These are phyloP conservation scores for Lepisosteus oculatus DNA, from an alignment of 2,113 vertebrate genomes.

Conservation along the genomic window DNA sequence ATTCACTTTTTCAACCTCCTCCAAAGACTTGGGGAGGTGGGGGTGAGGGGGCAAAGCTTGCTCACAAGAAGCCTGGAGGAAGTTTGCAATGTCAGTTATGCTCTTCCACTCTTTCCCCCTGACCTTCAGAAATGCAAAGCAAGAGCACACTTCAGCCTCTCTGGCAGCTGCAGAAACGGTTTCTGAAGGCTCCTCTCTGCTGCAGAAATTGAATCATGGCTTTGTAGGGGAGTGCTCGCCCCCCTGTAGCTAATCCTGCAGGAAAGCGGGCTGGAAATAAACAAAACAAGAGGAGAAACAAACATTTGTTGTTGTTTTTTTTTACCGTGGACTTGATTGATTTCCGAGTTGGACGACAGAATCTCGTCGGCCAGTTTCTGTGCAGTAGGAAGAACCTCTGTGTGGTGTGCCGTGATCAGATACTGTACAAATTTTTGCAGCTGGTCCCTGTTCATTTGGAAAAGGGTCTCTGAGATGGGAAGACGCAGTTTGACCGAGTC, in stretches of 20 bases:
- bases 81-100: neutral
- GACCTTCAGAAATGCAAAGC: slow-evolving; percentile 15
- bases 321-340: slow-evolving; percentile 97
- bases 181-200: slow-evolving; percentile 18
- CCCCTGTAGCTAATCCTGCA: slow-evolving; percentile 3
- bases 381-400: slow-evolving; percentile 94
- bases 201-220: neutral
- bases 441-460: slow-evolving; percentile 99
- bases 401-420: slow-evolving; percentile 97
- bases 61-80: neutral
- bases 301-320: slow-evolving; percentile 8
- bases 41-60: no score
- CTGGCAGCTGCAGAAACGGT: neutral
- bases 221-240: neutral
- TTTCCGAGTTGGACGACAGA: slow-evolving; percentile 97
- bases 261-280: neutral
- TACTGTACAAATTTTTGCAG: slow-evolving; percentile 99
- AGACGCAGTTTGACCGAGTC: slow-evolving; percentile 96
- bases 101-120: neutral
- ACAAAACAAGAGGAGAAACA: neutral
- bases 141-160: neutral
- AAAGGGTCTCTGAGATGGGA: slow-evolving; percentile 98
- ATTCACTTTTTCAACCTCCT: no score
- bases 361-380: slow-evolving; percentile 98
- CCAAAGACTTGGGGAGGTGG: no score